These are phyloP conservation scores for Dreissena rostriformis DNA, from an alignment of 1,140 invertebrate genomes.

Conservation along the genomic window DNA sequence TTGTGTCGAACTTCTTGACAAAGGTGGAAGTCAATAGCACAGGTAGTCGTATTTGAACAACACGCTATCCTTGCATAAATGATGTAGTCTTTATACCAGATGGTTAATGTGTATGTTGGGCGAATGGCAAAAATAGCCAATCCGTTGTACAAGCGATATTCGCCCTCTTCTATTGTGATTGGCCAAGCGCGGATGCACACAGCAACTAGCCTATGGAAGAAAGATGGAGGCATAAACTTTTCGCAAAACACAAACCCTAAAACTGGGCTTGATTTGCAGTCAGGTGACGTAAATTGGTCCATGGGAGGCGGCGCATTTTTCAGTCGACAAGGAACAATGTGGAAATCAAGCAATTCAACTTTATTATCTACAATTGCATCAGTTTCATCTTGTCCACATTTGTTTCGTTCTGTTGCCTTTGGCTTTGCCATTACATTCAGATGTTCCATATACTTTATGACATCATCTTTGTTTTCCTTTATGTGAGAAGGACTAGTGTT, in stretches of 20 bases:
- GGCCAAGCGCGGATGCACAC: constrained; percentile 2
- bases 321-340: constrained; percentile 26
- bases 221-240: constrained; percentile 36
- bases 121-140: constrained; percentile 3
- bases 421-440: constrained; percentile 38
- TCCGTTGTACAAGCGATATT: constrained; percentile 11
- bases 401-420: background rate
- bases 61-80: constrained; percentile 18
- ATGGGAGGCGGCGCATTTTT: background rate
- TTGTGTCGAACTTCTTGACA: background rate
- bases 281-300: background rate
- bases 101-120: background rate
- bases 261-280: background rate
- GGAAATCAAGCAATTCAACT: background rate
- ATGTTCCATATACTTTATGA: constrained; percentile 46
- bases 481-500: constrained; percentile 15
- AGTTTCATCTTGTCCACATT: background rate
- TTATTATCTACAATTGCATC: background rate
- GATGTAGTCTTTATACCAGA: constrained; percentile 38
- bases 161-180: background rate
- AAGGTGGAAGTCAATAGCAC: background rate
- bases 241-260: constrained; percentile 1
- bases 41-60: too few species aligned
- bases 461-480: constrained; percentile 5
- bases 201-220: constrained; percentile 27